Evolutionary conservation across 2,113 vertebrate genomes (phyloP).

Genomic region (Phaethon lepturus): DNA sequence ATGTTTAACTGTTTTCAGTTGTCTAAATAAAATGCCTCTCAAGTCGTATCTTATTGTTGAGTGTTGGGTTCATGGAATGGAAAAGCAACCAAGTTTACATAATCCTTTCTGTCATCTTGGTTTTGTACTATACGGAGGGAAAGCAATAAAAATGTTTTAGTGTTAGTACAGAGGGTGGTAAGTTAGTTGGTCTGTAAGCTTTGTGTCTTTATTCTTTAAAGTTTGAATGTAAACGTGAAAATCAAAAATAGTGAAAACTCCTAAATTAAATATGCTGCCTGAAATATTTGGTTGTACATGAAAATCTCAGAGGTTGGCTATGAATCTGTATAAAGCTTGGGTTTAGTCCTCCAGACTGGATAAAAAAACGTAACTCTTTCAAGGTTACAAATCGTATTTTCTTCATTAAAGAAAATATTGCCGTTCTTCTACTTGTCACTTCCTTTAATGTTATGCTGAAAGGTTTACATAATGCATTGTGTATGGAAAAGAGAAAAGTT

Average conservation of each 20-base stretch:
- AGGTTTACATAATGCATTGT: background rate
- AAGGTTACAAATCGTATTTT: slow-evolving; percentile 47
- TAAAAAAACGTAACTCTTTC: slow-evolving; percentile 13
- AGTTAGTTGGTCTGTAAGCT: slow-evolving; percentile 30
- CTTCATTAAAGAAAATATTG: slow-evolving; percentile 67
- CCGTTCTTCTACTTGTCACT: slow-evolving; percentile 43
- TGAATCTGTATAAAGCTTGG: slow-evolving; percentile 4
- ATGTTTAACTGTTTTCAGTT: slow-evolving; percentile 81
- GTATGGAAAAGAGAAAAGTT: background rate
- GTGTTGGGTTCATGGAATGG: slow-evolving; percentile 14
- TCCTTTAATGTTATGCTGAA: background rate
- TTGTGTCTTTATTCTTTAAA: slow-evolving; percentile 33
- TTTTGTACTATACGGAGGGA: background rate
- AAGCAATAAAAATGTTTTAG: background rate
- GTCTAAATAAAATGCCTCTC: slow-evolving; percentile 85
- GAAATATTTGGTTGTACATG: background rate
- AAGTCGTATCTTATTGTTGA: slow-evolving; percentile 19
- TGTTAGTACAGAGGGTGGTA: background rate
- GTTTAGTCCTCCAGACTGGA: slow-evolving; percentile 39
- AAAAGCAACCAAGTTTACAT: background rate
- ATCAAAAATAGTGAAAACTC: background rate
- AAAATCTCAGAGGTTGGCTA: slow-evolving; percentile 13
- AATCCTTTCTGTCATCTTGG: background rate
- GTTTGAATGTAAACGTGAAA: slow-evolving; percentile 27
- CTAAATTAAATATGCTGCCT: background rate